Percentiles rank a stretch among this genome's conserved stretches.
phyloP scores from a whole-genome alignment of 2,888 invertebrate genomes.

The Malthinus flaveolus region DNA sequence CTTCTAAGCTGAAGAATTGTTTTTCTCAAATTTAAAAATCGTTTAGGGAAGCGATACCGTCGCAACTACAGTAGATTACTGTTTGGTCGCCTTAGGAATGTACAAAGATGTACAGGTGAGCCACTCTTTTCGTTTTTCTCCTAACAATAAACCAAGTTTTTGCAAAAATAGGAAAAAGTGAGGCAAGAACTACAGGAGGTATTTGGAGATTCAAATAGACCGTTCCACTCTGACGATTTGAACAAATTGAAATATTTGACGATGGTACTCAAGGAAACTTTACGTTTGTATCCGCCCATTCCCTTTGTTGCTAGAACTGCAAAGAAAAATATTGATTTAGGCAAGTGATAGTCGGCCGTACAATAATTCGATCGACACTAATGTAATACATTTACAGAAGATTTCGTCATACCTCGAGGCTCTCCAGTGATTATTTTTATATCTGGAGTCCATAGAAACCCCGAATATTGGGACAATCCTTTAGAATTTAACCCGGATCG shows the following conservation, averaged over 20 bases:
- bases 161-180: constrained; percentile 44
- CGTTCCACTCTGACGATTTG: constrained; percentile 43
- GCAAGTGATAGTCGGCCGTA: no score
- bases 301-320: constrained; percentile 41
- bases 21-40: background rate
- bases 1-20: no score
- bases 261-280: constrained; percentile 43
- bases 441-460: constrained; percentile 57
- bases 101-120: background rate
- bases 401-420: background rate
- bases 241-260: constrained; percentile 46
- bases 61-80: background rate
- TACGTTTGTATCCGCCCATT: constrained; percentile 44
- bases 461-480: constrained; percentile 60
- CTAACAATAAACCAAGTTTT: no score
- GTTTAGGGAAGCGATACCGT: background rate
- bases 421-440: constrained; percentile 52
- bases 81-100: background rate
- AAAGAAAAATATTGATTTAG: constrained; percentile 38
- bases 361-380: no score
- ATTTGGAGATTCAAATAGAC: constrained; percentile 35
- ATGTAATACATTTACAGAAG: background rate
- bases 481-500: constrained; percentile 62
- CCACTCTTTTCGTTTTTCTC: no score
- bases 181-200: constrained; percentile 45